Evolutionary conservation across 2,797 vertebrate species (phyloP).

Genomic region (Hafferia zeledoni): DNA sequence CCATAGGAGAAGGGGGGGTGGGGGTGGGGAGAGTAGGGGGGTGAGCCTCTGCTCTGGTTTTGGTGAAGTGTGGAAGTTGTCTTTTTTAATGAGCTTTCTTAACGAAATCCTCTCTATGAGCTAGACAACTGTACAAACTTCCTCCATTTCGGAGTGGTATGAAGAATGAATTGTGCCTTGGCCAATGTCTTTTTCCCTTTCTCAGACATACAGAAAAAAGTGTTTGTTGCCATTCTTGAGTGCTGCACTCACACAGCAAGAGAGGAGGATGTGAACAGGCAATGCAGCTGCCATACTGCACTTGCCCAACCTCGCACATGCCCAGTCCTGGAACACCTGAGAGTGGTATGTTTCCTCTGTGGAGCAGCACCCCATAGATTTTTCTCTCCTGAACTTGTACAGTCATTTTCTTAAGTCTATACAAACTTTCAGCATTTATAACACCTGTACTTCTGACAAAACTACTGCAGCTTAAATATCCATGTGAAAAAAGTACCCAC

Average conservation of each 20-base stretch:
- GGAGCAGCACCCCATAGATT: neutral
- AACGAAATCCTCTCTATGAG: neutral
- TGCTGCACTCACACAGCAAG: neutral
- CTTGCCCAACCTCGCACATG: fast-evolving
- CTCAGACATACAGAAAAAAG: neutral
- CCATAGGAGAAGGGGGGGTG: neutral
- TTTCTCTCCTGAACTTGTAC: neutral
- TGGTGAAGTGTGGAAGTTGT: neutral
- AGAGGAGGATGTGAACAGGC: neutral
- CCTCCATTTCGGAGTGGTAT: neutral
- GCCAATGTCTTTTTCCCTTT: neutral
- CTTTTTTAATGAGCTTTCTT: neutral
- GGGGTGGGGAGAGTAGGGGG: too few relatives aligned
- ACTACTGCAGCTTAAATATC: neutral
- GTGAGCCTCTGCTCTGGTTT: neutral
- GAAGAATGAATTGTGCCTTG: neutral
- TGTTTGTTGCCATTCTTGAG: neutral
- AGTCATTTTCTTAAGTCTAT: neutral
- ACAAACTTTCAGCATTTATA: neutral
- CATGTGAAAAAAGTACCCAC: neutral
- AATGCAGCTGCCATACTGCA: neutral
- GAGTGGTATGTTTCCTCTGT: neutral
- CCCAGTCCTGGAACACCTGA: neutral
- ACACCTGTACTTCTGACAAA: neutral
- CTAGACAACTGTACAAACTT: neutral